Percentiles rank a stretch among this genome's conserved stretches.
Evolutionary conservation across 2,113 vertebrate species (phyloP).

Genomic region (Alouatta palliata): DNA sequence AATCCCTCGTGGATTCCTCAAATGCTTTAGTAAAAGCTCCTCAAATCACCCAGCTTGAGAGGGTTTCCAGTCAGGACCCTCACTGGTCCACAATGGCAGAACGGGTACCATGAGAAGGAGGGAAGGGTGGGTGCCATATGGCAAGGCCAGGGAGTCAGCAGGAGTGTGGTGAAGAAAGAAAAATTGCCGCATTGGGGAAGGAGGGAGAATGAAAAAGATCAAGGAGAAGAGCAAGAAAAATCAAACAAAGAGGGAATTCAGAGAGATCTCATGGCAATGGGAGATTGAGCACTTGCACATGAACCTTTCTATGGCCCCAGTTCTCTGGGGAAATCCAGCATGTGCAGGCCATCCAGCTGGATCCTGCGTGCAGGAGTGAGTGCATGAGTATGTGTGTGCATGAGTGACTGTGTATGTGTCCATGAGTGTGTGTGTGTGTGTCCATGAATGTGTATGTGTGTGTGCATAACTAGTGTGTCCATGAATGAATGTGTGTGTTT

Average conservation of each 20-base stretch:
- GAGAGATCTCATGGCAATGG: background rate
- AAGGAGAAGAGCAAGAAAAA: background rate
- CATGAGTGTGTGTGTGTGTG: background rate
- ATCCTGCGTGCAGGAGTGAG: background rate
- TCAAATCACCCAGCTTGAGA: background rate
- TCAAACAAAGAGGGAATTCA: background rate
- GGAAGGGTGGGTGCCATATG: accelerated
- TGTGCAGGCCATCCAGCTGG: background rate
- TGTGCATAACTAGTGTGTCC: background rate
- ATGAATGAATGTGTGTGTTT: constrained; percentile 14
- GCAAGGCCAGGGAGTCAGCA: background rate
- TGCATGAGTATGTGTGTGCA: background rate
- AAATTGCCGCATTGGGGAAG: accelerated
- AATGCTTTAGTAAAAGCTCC: background rate
- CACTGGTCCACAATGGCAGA: accelerated
- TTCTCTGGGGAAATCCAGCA: background rate
- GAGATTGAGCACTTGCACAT: accelerated
- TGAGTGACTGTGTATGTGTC: background rate
- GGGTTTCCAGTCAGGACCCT: background rate
- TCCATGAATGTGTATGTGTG: background rate
- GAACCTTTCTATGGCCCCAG: too few species aligned
- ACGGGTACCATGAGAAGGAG: accelerated
- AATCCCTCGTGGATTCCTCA: background rate
- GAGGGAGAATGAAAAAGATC: background rate
- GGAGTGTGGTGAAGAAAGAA: background rate